These are phyloP conservation scores for Chelonia mydas DNA, from an alignment of 2,797 vertebrate species.

Conservation along the genomic window DNA sequence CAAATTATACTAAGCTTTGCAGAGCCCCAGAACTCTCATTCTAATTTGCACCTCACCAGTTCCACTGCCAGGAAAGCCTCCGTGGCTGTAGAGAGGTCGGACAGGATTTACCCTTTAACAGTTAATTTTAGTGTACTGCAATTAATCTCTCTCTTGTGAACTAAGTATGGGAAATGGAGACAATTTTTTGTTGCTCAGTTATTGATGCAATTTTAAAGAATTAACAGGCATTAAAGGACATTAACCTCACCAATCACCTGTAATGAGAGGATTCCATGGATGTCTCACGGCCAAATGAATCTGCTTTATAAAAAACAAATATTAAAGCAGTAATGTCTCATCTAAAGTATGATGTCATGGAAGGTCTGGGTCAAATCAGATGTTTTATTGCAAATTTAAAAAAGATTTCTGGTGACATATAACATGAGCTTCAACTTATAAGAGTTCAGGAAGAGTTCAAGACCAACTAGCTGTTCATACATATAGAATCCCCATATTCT, in stretches of 20 bases:
- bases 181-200: background rate
- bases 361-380: background rate
- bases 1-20: background rate
- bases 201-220: background rate
- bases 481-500: background rate
- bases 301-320: too few relatives aligned
- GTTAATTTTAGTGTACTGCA: background rate
- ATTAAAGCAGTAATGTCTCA: too few relatives aligned
- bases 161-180: background rate
- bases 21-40: background rate
- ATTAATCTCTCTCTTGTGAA: background rate
- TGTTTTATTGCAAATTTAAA: background rate
- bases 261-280: background rate
- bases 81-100: background rate
- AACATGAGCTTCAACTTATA: background rate
- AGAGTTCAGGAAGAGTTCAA: background rate
- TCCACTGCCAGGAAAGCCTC: background rate
- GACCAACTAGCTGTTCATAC: background rate
- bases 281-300: background rate
- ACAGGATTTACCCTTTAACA: background rate
- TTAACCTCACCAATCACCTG: background rate
- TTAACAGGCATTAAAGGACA: background rate
- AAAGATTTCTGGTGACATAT: background rate
- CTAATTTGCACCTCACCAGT: background rate
- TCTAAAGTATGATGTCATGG: background rate